Base-by-base conservation (phyloP, 2,888 invertebrate genomes). In the Achlya flavicornis region DNA sequence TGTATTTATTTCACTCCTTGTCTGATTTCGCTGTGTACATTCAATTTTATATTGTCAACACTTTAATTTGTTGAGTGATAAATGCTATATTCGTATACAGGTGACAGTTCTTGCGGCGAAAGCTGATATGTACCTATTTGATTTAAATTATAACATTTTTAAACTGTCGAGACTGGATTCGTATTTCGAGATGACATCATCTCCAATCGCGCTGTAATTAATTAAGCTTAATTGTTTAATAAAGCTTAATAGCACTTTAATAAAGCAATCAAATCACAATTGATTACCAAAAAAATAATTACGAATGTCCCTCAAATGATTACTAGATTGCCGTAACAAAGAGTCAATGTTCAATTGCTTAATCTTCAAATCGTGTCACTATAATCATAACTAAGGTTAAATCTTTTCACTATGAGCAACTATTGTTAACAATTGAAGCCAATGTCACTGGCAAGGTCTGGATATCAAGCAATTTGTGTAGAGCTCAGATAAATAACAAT, bases 401-500 rank as follows among this genome's bases (percentile, higher is more conserved):
- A 75, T 75, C 77, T 81, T 79, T 80, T 78, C 73, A 72, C 74
- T 58, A 68, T 66, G 41, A 38, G 60, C 60, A 66, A 66, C 64
- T 74, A 76, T 78, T 73, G 75, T 77, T 74, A 75, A 70, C 76
- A 80, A 84, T 84, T 82, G 83, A 66, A 79, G 72, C 72, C 83
- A 83, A 82, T 84, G 83, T 84, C 83, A 84, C 64, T 82, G 78
- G 72, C 78, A 77, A 83, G 83, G 83, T 67, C 71, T 65, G 66
- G 68, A 62, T 64, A 66, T 61, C 69, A 75, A 70, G 67, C 66
- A 66, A 64, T 69, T 75, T 77, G 41, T 41, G 59, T 53, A 53
- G 53, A 19, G 19, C 53, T 19, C 53, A 59, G 38, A 41, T 41
- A 60, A 41, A 43, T 26, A 60, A 60, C 19, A 60, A 60, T n/a